phyloP scores from a whole-genome alignment of 2,888 invertebrate species.

The Galerucella calmariensis region DNA sequence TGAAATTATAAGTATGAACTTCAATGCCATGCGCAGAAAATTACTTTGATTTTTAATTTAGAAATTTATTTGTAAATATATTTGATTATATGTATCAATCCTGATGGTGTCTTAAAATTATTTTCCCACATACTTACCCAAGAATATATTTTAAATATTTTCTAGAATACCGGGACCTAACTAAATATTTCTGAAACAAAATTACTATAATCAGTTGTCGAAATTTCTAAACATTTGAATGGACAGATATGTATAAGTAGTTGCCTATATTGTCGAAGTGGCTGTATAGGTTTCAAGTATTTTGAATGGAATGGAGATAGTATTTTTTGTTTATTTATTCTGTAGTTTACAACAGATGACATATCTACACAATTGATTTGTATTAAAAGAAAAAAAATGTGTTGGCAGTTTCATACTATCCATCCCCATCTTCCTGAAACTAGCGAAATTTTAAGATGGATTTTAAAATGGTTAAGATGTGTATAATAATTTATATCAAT shows the following conservation, averaged over 20 bases:
- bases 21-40: conserved; percentile 36
- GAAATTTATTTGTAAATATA: not conserved
- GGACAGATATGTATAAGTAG: not conserved
- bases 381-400: not conserved
- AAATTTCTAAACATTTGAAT: not conserved
- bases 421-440: too few species aligned
- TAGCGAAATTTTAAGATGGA: too few species aligned
- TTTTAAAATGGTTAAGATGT: too few species aligned
- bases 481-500: too few species aligned
- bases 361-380: too few species aligned
- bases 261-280: not conserved
- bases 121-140: too few species aligned
- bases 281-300: not conserved
- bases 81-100: not conserved
- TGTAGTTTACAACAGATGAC: too few species aligned
- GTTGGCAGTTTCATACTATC: not conserved
- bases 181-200: not conserved
- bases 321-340: not conserved
- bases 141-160: too few species aligned
- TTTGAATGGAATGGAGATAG: not conserved
- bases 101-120: not conserved
- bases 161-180: too few species aligned
- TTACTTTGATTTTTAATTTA: conserved; percentile 6
- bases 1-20: conserved; percentile 8
- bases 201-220: not conserved